Evolutionary conservation across 2,113 vertebrate genomes (phyloP).

Genomic region (Argyrosomus japonicus): DNA sequence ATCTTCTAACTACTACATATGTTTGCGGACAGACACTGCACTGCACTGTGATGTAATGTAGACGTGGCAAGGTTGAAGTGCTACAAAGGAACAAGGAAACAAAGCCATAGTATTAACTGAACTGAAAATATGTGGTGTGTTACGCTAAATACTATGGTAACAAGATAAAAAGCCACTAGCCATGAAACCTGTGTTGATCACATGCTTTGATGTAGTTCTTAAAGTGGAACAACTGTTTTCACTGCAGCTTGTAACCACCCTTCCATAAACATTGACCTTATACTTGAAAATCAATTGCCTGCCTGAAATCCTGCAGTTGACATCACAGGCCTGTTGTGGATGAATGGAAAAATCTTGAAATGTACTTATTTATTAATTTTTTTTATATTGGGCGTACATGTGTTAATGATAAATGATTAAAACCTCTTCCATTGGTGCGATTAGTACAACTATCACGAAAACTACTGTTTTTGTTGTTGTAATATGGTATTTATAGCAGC

Average conservation of each 20-base stretch:
- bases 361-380: neutral
- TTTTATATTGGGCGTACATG: neutral
- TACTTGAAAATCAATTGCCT: conserved; percentile 74
- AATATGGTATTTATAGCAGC: neutral
- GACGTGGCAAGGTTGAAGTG: neutral
- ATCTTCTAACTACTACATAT: neutral
- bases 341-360: conserved; percentile 10
- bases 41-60: neutral
- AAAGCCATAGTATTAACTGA: conserved; percentile 8
- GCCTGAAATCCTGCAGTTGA: conserved; percentile 51
- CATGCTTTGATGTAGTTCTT: conserved; percentile 47
- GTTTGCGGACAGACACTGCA: neutral
- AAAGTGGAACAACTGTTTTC: conserved; percentile 74
- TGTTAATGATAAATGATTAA: conserved; percentile 9
- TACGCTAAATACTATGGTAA: conserved; percentile 45
- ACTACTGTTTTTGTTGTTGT: neutral
- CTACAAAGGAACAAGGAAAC: neutral
- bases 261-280: conserved; percentile 79
- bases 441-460: neutral
- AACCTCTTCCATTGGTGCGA: neutral
- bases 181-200: conserved; percentile 71
- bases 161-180: conserved; percentile 65
- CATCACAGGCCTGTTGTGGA: conserved; percentile 28
- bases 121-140: conserved; percentile 23
- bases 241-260: conserved; percentile 60